Conservation (phyloP, 2,888 invertebrate species). For the Ethmia dodecea region DNA sequence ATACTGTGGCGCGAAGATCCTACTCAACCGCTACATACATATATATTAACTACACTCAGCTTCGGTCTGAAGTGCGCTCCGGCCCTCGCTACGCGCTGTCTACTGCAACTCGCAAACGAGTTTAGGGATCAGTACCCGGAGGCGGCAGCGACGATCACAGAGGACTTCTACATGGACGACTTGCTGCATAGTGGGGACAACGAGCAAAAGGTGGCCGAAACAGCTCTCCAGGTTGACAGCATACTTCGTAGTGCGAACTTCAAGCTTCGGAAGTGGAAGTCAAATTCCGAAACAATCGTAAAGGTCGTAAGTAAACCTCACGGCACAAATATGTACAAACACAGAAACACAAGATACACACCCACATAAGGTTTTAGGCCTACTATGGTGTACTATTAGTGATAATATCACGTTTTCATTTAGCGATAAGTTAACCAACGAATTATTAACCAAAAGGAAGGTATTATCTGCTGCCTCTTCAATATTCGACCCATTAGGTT, state of each 20-base stretch:
- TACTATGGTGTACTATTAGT: constrained; percentile 4
- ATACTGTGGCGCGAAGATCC: constrained; percentile 11
- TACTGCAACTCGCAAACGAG: constrained; percentile 11
- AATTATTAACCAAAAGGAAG: constrained; percentile 9
- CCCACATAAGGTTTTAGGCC: constrained; percentile 11
- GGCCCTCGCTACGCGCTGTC: constrained; percentile 12
- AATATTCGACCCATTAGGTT: constrained; percentile 11
- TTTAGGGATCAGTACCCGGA: neutral
- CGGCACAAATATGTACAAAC: neutral
- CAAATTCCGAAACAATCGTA: constrained; percentile 7
- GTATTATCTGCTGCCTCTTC: constrained; percentile 11
- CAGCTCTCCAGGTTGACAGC: neutral
- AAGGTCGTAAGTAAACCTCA: neutral
- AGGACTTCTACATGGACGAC: constrained; percentile 7
- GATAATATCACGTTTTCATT: constrained; percentile 5
- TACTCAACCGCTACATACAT: constrained; percentile 6
- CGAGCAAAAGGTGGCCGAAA: constrained; percentile 2
- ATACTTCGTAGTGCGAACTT: constrained; percentile 7
- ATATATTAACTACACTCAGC: constrained; percentile 12
- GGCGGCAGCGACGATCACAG: neutral
- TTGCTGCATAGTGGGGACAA: constrained; percentile 1
- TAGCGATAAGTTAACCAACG: neutral
- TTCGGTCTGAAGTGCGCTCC: constrained; percentile 15
- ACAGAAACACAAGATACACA: constrained; percentile 6
- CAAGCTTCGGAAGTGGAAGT: constrained; percentile 11